phyloP scores from a whole-genome alignment of 2,797 vertebrate genomes.

The Phataginus tetradactyla region DNA sequence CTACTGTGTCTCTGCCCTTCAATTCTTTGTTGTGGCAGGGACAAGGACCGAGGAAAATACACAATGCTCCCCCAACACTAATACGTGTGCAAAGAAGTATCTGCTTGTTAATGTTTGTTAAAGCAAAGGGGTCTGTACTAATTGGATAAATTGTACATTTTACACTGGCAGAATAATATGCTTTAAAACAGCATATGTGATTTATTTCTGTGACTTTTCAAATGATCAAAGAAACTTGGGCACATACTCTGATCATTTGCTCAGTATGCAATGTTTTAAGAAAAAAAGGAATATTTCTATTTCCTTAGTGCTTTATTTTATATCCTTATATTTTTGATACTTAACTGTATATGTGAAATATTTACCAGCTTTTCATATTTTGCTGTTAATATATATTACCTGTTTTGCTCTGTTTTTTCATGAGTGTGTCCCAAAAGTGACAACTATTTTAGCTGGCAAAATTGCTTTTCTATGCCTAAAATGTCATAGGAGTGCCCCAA shows the following conservation, averaged over 20 bases:
- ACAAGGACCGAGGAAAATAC: too few species aligned
- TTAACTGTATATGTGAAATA: not conserved
- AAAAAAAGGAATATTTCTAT: not conserved
- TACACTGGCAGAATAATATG: not conserved
- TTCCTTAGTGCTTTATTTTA: not conserved
- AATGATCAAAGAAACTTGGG: not conserved
- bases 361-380: not conserved
- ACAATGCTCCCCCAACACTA: too few species aligned
- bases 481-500: not conserved
- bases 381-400: not conserved
- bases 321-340: not conserved
- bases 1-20: too few species aligned
- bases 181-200: not conserved
- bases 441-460: not conserved
- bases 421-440: not conserved
- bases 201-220: not conserved
- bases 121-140: not conserved
- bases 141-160: not conserved
- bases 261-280: not conserved
- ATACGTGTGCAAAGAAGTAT: not conserved
- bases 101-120: not conserved
- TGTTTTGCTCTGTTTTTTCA: not conserved
- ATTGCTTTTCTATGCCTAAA: not conserved
- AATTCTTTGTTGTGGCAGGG: too few species aligned
- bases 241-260: not conserved